Evolutionary conservation across 2,113 vertebrate species (phyloP).

Genomic region (Oreochromis spilurus): DNA sequence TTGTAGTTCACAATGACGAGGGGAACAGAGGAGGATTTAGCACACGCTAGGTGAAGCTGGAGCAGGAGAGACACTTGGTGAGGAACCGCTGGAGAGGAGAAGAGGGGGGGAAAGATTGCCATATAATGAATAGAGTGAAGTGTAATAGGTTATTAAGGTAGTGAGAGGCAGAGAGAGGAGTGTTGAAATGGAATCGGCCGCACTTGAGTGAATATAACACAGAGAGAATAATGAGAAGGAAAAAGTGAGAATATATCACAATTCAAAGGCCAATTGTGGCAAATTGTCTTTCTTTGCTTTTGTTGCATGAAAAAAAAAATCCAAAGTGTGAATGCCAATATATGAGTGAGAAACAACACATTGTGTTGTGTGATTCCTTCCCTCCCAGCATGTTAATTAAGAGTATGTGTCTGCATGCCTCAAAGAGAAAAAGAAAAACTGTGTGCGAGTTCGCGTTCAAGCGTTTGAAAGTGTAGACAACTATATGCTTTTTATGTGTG

Average conservation of each 20-base stretch:
- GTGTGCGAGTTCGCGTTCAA: background rate
- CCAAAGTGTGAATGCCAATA: constrained; percentile 40
- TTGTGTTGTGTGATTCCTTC: constrained; percentile 45
- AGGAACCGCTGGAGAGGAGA: background rate
- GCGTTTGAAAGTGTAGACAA: constrained; percentile 5
- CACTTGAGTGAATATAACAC: constrained; percentile 47
- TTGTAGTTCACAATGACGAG: constrained; percentile 45
- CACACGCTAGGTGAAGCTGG: constrained; percentile 28
- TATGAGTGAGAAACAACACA: constrained; percentile 55
- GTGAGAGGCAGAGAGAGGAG: constrained; percentile 30
- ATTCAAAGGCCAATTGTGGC: constrained; percentile 48
- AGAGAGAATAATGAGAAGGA: constrained; percentile 46
- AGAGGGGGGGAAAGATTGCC: background rate
- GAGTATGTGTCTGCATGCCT: background rate
- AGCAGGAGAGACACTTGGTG: constrained; percentile 33
- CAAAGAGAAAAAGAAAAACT: background rate
- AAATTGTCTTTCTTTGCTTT: constrained; percentile 47
- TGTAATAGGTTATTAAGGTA: constrained; percentile 62
- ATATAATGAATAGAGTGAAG: constrained; percentile 57
- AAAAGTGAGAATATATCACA: constrained; percentile 37
- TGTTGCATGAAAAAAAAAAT: constrained; percentile 20
- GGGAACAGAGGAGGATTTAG: constrained; percentile 39
- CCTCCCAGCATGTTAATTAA: constrained; percentile 63
- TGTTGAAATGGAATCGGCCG: constrained; percentile 40
- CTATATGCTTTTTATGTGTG: constrained; percentile 47